phyloP scores from a whole-genome alignment of 2,113 vertebrate species.

The Lophotis ruficrista region DNA sequence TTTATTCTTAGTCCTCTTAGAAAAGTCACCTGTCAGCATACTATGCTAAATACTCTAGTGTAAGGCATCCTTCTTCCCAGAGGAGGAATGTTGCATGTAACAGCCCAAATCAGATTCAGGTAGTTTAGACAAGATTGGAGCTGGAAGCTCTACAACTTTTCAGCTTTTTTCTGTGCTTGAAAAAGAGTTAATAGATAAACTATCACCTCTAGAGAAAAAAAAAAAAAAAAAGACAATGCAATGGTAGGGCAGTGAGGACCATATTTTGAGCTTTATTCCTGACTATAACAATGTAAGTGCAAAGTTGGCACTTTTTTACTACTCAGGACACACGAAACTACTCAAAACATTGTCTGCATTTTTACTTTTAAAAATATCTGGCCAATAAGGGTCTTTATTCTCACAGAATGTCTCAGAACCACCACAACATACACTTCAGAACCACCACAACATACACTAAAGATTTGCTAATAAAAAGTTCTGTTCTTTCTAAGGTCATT shows the following conservation, averaged over 20 bases:
- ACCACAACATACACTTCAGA: not conserved
- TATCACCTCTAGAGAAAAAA: not conserved
- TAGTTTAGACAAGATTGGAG: not conserved
- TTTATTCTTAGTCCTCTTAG: not conserved
- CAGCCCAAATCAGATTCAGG: not conserved
- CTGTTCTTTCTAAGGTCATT: slow-evolving; percentile 22
- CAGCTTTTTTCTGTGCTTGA: not conserved
- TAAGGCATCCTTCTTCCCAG: not conserved
- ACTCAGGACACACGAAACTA: not conserved
- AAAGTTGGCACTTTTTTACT: not conserved
- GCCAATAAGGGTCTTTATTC: not conserved
- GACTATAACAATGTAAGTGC: not conserved
- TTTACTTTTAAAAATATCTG: not conserved
- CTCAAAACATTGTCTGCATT: not conserved
- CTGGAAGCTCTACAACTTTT: not conserved
- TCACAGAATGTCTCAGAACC: not conserved
- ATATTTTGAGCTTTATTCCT: not conserved
- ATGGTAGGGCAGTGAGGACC: not conserved
- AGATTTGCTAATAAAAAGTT: slow-evolving; percentile 4
- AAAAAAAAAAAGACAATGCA: not conserved
- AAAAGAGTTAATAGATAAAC: not conserved
- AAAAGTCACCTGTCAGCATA: not conserved
- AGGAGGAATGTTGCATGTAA: not conserved
- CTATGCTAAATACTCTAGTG: not conserved
- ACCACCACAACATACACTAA: not conserved